Evolutionary conservation across 1,140 invertebrate species (phyloP), one percentile per base, ranked within the genome.

Genomic region (Arctopsyche grandis): DNA sequence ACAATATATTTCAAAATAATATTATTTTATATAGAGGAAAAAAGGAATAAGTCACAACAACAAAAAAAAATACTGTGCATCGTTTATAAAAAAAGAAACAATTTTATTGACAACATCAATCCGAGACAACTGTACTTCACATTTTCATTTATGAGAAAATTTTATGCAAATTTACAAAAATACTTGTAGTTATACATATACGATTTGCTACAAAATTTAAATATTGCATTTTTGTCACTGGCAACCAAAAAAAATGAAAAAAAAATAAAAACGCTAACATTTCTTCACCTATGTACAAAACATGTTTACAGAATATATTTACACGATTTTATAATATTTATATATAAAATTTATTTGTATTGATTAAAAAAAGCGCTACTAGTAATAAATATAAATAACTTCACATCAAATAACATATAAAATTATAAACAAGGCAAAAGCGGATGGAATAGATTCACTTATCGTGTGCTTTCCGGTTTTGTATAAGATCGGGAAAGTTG

Each of bases 331-430:
- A 66, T 26, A 60, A 19, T 66, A 66, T 26, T 66, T 22, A 66
- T 66, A 26, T 22, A 22, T 66, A 66, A 66, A 26, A 66, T 66
- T 24, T 29, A 60, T 66, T 66, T 66, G 14, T 29, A 66, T 52
- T 52, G 12, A 52, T 52, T 66, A 66, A 66, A 66, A 66, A 66
- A 22, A 66, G 63, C 63, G 63, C 14, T 66, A 66, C 14, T 52
- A 52, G 16, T 66, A 66, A 66, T 66, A 66, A 66, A 66, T 66
- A 66, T 66, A 66, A 66, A 66, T 66, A 29, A 29, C 22, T 66
- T 66, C 63, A 66, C 24, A 66, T 66, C 21, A 66, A 66, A 66
- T 60, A 60, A 60, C 56, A 60, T 60, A 38, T 38, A 52, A 14
- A 66, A 29, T 66, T 66, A 66, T 66, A 66, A 26, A 66, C 63